Base-by-base conservation (phyloP, 2,113 vertebrate genomes). In the Aphelocoma coerulescens region DNA sequence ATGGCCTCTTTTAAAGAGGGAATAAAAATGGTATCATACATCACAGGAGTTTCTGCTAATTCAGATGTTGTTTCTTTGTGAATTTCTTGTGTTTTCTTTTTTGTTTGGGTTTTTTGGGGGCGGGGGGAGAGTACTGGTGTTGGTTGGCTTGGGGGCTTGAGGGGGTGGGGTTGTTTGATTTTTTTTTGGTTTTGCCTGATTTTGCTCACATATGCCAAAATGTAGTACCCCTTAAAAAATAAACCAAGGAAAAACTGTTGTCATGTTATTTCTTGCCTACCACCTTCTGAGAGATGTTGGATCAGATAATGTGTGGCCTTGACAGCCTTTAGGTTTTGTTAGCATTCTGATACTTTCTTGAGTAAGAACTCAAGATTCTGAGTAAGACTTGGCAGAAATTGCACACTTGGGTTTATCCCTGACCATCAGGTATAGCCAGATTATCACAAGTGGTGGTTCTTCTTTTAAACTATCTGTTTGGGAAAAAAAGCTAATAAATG, bases 91-190 rank as follows among this genome's bases (percentile, higher is more conserved):
- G 54, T 48, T 85, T 49, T 12, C 22, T 61, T 41, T 49, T 51
- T 37, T 11, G 4, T 41, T 68, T 30, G 6, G 1, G 1, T 11
- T 83, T 84, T 79, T 14, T 6, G 15, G 4, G 5, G 2, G 1
- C 5, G 1, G 6, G 22, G 9, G 10, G 24, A 15, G 24, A 26
- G n/a, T 24, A 33, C 8, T 3, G 4, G 5, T 37, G 21, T 22
- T 55, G 22, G 14, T 27, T 55, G 11, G 11, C 39, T 63, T 11
- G 15, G 18, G 41, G 41, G n/a, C n/a, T 37, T 61, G n/a, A 24
- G 23, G n/a, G n/a, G 15, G 10, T 37, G 23, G 17, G 39, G 27
- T 21, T 63, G 28, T 55, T 39, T 72, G 4, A 1, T 24, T 7
- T 18, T 24, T 7, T 18, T 43, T 77, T 66, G 30, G 5, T 65